phyloP scores from a whole-genome alignment of 2,113 vertebrate species.

The Trachemys scripta region DNA sequence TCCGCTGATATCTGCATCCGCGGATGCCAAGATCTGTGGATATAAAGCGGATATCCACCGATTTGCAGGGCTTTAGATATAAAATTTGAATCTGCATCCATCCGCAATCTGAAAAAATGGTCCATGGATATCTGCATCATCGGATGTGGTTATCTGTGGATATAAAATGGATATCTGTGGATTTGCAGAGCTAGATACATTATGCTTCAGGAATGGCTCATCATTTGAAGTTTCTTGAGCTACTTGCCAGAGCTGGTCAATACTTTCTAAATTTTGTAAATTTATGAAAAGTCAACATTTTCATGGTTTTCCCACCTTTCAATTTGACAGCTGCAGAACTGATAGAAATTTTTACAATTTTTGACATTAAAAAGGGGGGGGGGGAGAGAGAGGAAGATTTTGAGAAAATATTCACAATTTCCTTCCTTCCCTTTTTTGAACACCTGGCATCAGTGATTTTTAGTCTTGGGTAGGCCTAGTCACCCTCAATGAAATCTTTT shows the following conservation, averaged over 20 bases:
- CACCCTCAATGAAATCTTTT: neutral
- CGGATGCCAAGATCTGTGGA: too few relatives aligned
- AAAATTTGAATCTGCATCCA: too few relatives aligned
- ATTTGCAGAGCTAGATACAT: too few relatives aligned
- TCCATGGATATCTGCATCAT: too few relatives aligned
- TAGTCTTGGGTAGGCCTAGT: neutral
- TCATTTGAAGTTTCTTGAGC: neutral
- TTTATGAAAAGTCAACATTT: neutral
- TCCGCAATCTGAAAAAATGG: too few relatives aligned
- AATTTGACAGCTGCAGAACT: neutral
- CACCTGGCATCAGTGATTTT: slow-evolving; percentile 2
- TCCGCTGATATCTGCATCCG: too few relatives aligned
- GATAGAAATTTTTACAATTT: neutral
- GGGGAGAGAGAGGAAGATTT: neutral
- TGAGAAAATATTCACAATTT: neutral
- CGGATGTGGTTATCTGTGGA: too few relatives aligned
- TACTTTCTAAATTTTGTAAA: slow-evolving; percentile 2
- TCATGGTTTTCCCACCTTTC: neutral
- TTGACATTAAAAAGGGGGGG: neutral
- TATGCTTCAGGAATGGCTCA: neutral
- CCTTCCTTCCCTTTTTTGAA: neutral
- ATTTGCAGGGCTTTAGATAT: too few relatives aligned
- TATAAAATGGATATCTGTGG: too few relatives aligned
- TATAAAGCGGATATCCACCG: too few relatives aligned
- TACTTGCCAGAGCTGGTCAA: slow-evolving; percentile 1